Conservation (phyloP, 2,888 invertebrate genomes). For the Cylindroiulus punctatus region DNA sequence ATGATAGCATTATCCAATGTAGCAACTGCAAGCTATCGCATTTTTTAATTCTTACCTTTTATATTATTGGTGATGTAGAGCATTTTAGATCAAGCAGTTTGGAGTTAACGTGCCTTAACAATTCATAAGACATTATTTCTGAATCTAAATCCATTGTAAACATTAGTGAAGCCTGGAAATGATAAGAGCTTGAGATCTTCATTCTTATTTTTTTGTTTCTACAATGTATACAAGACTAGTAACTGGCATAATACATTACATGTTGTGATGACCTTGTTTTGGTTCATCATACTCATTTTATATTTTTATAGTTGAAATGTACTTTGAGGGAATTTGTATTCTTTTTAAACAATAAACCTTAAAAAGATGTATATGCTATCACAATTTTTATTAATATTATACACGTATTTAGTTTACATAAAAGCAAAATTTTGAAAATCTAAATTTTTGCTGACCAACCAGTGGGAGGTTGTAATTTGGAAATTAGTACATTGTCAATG, state of each 20-base stretch:
- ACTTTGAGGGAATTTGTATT: neutral
- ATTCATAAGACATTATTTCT: neutral
- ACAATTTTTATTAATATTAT: neutral
- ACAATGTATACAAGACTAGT: neutral
- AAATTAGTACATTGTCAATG: too few relatives aligned
- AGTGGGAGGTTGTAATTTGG: too few relatives aligned
- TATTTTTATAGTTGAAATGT: slow-evolving; percentile 17
- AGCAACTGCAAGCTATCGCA: neutral
- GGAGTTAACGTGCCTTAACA: neutral
- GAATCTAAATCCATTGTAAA: neutral
- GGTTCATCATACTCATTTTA: slow-evolving; percentile 16
- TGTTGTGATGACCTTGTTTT: neutral
- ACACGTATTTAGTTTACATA: neutral
- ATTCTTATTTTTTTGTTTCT: neutral
- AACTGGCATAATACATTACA: slow-evolving; percentile 6
- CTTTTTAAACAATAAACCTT: neutral
- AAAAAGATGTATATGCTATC: neutral
- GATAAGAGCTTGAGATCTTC: neutral
- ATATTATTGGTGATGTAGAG: neutral
- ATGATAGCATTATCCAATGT: neutral
- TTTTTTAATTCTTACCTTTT: neutral
- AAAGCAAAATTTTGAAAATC: neutral
- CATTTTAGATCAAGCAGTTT: neutral
- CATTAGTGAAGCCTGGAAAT: neutral
- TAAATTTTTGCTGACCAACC: neutral